Evolutionary conservation across 1,140 invertebrate species (phyloP), one percentile per base, ranked within the genome.

Genomic region (Drosophila lacertosa): DNA sequence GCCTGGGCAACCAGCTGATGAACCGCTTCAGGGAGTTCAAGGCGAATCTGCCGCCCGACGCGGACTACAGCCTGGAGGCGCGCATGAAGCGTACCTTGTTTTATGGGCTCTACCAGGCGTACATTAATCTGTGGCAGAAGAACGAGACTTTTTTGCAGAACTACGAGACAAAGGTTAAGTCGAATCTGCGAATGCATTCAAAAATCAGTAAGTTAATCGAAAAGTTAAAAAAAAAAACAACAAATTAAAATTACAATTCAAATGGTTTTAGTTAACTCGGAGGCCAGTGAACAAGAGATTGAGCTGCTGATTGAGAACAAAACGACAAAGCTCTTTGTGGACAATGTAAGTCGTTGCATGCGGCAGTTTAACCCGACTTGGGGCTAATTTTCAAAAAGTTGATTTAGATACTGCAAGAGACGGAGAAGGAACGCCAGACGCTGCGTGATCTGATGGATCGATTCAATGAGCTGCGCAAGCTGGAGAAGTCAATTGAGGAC

Each of bases 401-500:
- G 2, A 24, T 32, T 42, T 62, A 91, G 90, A 84, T 90, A 58
- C 62, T 91, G 18, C 89, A 91, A 75, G 89, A 91, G 44, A 91
- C 90, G 5, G 89, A 91, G 51, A 91, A 89, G 44, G 90, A 90
- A 44, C 63, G 90, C 2, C 79, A 81, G 42, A 88, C 77, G 2
- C 45, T 91, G 16, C 73, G 89, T 7, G 84, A 91, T 70, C 74
- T 91, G 2, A 84, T 91, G 81, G 83, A 91, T 40, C 70, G 90
- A 7, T 90, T 91, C 33, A 88, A 89, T 50, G 90, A 91, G 69
- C 60, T 91, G 10, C 82, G 86, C 15, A 91, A 90, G 18, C 40
- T 91, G 26, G 90, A 91, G 18, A 91, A 90, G 48, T 91, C 90
- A 7, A 90, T 91, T 35, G 89, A 90, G 33, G 90, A 91, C 75